Evolutionary conservation across 2,888 invertebrate species (phyloP).

Genomic region (Melipona beecheii): DNA sequence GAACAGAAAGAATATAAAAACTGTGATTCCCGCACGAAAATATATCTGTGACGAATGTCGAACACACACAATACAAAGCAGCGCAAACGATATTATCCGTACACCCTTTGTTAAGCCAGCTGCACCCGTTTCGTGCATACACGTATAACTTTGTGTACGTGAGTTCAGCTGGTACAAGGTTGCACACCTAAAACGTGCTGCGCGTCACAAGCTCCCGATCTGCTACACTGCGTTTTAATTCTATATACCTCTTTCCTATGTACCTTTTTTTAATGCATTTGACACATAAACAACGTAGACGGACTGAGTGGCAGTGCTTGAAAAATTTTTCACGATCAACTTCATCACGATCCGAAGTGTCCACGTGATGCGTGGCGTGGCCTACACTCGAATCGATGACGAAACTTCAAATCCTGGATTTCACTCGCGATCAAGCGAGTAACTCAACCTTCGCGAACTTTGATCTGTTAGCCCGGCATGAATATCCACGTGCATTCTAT

Average conservation of each 20-base stretch:
- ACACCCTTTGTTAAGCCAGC: conserved; percentile 60
- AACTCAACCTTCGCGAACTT: too few relatives aligned
- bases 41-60: conserved; percentile 42
- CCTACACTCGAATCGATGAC: conserved; percentile 19
- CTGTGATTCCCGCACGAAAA: conserved; percentile 27
- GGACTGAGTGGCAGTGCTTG: conserved; percentile 21
- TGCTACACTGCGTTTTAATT: conserved; percentile 42
- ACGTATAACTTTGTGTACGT: conserved; percentile 5
- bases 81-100: conserved; percentile 60
- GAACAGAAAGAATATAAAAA: conserved; percentile 15
- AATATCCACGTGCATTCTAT: too few relatives aligned
- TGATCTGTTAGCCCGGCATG: too few relatives aligned
- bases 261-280: background rate
- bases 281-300: background rate
- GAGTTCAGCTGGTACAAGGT: conserved; percentile 48
- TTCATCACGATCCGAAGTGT: background rate
- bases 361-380: background rate
- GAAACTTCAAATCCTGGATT: too few relatives aligned
- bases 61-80: conserved; percentile 32
- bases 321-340: conserved; percentile 37
- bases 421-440: too few relatives aligned
- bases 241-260: background rate
- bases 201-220: conserved; percentile 47
- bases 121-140: conserved; percentile 50
- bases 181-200: conserved; percentile 51